Base-by-base conservation (phyloP, 2,797 vertebrate genomes). In the Ceyx erithaca region DNA sequence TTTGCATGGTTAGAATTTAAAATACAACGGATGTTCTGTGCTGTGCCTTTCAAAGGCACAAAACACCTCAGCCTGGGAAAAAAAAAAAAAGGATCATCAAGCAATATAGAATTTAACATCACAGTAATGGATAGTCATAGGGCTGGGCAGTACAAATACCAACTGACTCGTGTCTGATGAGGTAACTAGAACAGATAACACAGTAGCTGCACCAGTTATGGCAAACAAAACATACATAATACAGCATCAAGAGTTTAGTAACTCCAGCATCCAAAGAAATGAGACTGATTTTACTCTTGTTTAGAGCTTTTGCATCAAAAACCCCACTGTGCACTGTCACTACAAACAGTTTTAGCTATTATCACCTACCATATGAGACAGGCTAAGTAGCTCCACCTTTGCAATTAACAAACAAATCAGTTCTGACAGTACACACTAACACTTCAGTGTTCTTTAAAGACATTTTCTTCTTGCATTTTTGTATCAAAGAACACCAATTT, bases 251-350 rank as follows among this genome's bases (percentile, higher is more conserved):
- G 14, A 82, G 26, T 3, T 83, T 80, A 28, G n/a, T 19, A 55
- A 3, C 6, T 73, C 23, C 7, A 54, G 26, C 7, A 68, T 9
- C 14, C 6, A 54, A 83, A 69, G 9, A 31, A 26, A 63, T 7
- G 3, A 83, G 13, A 5, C 69, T 77, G 83, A 22, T 31, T 45
- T 33, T 66, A 62, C 9, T 61, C 33, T 19, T 3, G 1, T 35
- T n/a, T 66, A 61, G 22, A 66, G 33, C 6, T 57, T 79, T 9
- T 43, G 4, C 30, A 22, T 46, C 31, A 64, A 45, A 21, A 4
- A 0, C 4, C 4, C 46, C 23, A 59, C 25, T 37, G 3, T 31
- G 6, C 2, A 4, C 9, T 19, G 16, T 26, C 18, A 40, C 10
- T 40, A 49, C 35, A 82, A 1, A 3, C 25, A 64, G 26, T 16